phyloP scores from a whole-genome alignment of 2,888 invertebrate species.

The Dorcus hopei region DNA sequence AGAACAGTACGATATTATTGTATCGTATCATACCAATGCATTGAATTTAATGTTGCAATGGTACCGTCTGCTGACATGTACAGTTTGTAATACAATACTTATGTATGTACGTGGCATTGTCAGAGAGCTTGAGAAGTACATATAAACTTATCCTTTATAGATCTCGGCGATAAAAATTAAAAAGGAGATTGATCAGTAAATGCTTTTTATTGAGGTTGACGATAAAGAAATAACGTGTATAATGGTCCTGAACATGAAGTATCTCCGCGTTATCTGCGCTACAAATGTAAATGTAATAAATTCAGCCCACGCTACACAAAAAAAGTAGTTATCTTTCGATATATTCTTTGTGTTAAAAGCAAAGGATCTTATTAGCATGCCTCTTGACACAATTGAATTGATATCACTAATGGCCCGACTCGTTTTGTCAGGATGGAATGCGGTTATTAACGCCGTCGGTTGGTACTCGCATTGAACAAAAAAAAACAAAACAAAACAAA shows the following conservation, averaged over 20 bases:
- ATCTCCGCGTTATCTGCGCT: neutral
- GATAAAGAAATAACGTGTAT: too few species aligned
- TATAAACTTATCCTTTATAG: too few species aligned
- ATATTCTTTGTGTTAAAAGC: constrained; percentile 1
- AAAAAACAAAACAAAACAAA: neutral
- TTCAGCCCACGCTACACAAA: neutral
- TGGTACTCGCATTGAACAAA: constrained; percentile 3
- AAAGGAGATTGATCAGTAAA: too few species aligned
- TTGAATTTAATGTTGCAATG: too few species aligned
- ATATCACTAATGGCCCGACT: constrained; percentile 21
- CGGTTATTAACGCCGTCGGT: constrained; percentile 16
- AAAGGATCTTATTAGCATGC: constrained; percentile 12
- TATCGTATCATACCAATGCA: too few species aligned
- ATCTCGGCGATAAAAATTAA: too few species aligned
- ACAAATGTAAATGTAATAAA: neutral
- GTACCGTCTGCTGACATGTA: too few species aligned
- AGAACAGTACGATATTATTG: too few species aligned
- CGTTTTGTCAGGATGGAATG: constrained; percentile 17
- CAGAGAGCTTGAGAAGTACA: too few species aligned
- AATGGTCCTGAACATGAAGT: neutral
- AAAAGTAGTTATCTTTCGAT: neutral
- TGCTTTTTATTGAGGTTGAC: too few species aligned
- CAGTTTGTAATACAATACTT: too few species aligned
- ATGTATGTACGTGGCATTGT: too few species aligned
- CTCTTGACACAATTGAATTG: constrained; percentile 20